Percentiles rank a stretch among this genome's conserved stretches.
Evolutionary conservation across 2,797 vertebrate species (phyloP).

Genomic region (Gymnothorax reevesii): DNA sequence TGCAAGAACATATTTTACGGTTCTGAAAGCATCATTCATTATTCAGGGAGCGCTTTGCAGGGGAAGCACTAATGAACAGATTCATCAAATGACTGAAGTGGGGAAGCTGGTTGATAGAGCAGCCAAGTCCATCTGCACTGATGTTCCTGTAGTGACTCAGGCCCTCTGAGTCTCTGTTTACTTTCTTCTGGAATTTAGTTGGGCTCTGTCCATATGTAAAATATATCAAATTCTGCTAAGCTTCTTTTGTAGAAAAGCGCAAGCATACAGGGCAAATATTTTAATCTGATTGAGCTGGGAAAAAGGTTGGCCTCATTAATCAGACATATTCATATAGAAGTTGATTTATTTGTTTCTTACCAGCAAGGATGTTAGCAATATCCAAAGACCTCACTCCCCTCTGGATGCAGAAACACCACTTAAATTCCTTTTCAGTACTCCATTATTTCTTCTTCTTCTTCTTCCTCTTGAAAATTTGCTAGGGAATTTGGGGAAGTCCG

Average conservation of each 20-base stretch:
- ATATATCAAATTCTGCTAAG: background rate
- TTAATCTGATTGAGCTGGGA: background rate
- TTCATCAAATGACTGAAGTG: conserved; percentile 31
- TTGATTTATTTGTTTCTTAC: background rate
- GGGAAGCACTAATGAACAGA: conserved; percentile 26
- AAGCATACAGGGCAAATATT: background rate
- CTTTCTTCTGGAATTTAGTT: background rate
- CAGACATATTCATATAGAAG: background rate
- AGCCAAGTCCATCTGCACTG: background rate
- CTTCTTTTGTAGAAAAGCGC: background rate
- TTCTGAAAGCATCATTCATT: conserved; percentile 24
- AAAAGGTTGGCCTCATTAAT: conserved; percentile 5
- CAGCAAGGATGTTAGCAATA: background rate
- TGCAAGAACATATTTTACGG: background rate
- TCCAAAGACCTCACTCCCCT: background rate
- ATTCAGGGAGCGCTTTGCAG: conserved; percentile 25
- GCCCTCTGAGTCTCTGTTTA: background rate
- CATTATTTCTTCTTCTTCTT: background rate
- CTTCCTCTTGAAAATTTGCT: background rate
- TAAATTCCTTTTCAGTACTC: background rate
- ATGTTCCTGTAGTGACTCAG: background rate
- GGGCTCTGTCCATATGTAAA: background rate
- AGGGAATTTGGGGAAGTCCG: background rate
- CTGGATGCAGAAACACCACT: background rate
- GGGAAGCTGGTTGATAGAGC: background rate